Percentiles rank a stretch among this genome's conserved stretches.
These are phyloP conservation scores for Mus minutoides DNA, from an alignment of 2,797 vertebrate species.

Conservation along the genomic window DNA sequence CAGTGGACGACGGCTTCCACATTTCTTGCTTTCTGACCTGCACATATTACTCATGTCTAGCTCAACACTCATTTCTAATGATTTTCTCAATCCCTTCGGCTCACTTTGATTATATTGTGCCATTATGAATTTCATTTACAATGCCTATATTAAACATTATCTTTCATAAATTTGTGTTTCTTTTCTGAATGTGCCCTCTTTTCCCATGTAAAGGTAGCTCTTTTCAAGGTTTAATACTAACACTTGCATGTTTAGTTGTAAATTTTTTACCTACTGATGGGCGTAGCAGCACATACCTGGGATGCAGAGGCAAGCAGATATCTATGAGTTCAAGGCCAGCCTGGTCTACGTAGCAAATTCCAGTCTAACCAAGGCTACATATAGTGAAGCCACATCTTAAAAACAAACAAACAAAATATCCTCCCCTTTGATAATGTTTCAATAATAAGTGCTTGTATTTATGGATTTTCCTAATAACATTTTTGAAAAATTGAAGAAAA, in stretches of 20 bases:
- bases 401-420: neutral
- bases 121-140: conserved; percentile 24
- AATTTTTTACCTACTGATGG: neutral
- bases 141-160: neutral
- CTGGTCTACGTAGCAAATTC: neutral
- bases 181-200: conserved; percentile 8
- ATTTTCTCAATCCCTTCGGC: conserved; percentile 14
- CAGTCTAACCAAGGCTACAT: neutral
- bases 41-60: neutral
- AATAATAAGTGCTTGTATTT: neutral
- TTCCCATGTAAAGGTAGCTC: neutral
- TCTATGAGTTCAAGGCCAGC: neutral
- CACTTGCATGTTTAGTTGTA: neutral
- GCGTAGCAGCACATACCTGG: neutral
- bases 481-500: conserved; percentile 33
- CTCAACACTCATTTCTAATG: neutral
- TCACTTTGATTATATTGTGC: neutral
- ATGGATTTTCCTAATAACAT: conserved; percentile 32
- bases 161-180: neutral
- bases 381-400: neutral
- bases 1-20: neutral
- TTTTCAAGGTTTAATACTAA: neutral
- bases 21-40: conserved; percentile 25
- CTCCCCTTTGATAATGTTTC: neutral
- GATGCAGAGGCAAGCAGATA: neutral